Percentiles rank a stretch among this genome's conserved stretches.
phyloP scores from a whole-genome alignment of 2,113 vertebrate genomes.

The Lepus americanus region DNA sequence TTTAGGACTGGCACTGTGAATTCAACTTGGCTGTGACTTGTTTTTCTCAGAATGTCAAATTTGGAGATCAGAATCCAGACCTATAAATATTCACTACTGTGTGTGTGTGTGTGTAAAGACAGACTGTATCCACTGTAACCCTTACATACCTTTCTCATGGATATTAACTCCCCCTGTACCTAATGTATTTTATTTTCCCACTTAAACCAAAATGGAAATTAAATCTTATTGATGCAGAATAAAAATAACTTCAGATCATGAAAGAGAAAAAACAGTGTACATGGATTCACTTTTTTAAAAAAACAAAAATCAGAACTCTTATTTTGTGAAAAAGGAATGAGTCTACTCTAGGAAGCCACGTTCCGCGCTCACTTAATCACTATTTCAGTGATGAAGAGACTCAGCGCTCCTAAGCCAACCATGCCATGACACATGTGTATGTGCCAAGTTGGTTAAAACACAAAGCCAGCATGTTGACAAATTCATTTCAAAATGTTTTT shows the following conservation, averaged over 20 bases:
- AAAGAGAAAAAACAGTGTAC: constrained; percentile 16
- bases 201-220: constrained; percentile 26
- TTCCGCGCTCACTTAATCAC: background rate
- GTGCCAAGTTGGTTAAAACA: constrained; percentile 49
- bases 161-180: background rate
- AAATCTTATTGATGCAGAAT: constrained; percentile 44
- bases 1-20: background rate
- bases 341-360: background rate
- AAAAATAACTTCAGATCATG: constrained; percentile 24
- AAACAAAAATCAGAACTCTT: constrained; percentile 35
- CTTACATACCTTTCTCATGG: background rate
- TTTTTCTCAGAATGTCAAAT: background rate
- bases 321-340: background rate
- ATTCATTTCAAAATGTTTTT: constrained; percentile 43
- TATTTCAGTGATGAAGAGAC: background rate
- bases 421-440: background rate
- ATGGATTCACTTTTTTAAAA: background rate
- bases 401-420: background rate
- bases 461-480: constrained; percentile 37
- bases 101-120: too few relatives aligned
- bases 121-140: background rate
- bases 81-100: background rate
- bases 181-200: background rate
- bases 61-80: background rate
- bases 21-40: background rate